Percentiles rank a stretch among this genome's conserved stretches.
phyloP scores from a whole-genome alignment of 2,888 invertebrate genomes.

The Eurytoma californica region DNA sequence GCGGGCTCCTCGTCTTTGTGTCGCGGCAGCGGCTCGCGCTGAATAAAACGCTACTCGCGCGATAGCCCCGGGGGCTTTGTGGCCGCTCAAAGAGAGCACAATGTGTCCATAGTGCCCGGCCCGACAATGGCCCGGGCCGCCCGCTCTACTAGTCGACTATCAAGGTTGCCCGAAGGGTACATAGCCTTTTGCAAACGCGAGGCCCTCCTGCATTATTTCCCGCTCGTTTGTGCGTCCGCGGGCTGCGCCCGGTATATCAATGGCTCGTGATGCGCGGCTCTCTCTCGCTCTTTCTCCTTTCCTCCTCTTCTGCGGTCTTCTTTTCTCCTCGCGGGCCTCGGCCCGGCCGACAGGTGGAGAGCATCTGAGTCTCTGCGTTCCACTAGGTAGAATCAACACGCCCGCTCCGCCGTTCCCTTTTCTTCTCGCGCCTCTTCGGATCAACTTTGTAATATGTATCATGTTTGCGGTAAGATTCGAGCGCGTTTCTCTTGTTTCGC shows the following conservation, averaged over 20 bases:
- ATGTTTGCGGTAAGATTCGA: conserved; percentile 50
- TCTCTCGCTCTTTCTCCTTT: not conserved
- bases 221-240: conserved; percentile 50
- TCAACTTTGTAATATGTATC: conserved; percentile 52
- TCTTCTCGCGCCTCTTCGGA: conserved; percentile 41
- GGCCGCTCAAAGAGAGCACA: conserved; percentile 69
- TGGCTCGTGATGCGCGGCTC: conserved; percentile 14
- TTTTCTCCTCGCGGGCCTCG: not conserved
- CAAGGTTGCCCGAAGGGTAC: conserved; percentile 69
- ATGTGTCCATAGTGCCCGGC: conserved; percentile 68
- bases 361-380: conserved; percentile 1
- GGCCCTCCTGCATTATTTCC: conserved; percentile 52
- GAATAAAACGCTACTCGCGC: conserved; percentile 41
- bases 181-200: conserved; percentile 57
- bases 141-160: conserved; percentile 67
- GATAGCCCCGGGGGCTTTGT: conserved; percentile 61
- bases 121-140: conserved; percentile 63
- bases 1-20: conserved; percentile 2
- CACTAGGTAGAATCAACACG: not conserved
- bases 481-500: conserved; percentile 25
- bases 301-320: not conserved
- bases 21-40: conserved; percentile 2
- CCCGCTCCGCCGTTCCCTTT: conserved; percentile 24
- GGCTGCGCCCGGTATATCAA: conserved; percentile 28
- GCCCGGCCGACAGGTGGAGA: conserved; percentile 28